phyloP scores from a whole-genome alignment of 2,888 invertebrate genomes.

The Ennomos erosarius region DNA sequence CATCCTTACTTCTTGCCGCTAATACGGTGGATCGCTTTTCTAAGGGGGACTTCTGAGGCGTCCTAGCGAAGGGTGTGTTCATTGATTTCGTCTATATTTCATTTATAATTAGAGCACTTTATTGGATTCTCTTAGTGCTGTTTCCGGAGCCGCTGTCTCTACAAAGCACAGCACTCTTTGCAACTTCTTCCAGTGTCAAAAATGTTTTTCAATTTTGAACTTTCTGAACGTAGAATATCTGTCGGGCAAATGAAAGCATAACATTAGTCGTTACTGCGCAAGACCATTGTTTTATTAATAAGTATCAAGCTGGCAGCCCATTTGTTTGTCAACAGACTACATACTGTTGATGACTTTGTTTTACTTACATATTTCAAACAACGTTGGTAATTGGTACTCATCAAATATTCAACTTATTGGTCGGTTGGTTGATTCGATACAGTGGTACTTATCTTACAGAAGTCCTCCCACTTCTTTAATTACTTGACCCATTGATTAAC shows the following conservation, averaged over 20 bases:
- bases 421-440: too few species aligned
- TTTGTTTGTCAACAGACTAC: slow-evolving; percentile 2
- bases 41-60: slow-evolving; percentile 10
- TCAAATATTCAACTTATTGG: slow-evolving; percentile 2
- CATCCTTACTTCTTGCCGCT: slow-evolving; percentile 23
- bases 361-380: slow-evolving; percentile 5
- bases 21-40: slow-evolving; percentile 38
- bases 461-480: slow-evolving; percentile 14
- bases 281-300: too few species aligned
- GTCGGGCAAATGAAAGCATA: too few species aligned
- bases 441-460: slow-evolving; percentile 6
- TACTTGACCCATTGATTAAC: slow-evolving; percentile 24
- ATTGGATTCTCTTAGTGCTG: slow-evolving; percentile 1
- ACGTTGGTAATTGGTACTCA: neutral
- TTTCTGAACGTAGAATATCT: too few species aligned
- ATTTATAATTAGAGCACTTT: slow-evolving; percentile 9
- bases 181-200: neutral
- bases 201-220: too few species aligned
- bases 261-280: too few species aligned
- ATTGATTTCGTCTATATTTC: slow-evolving; percentile 21
- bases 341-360: slow-evolving; percentile 2
- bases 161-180: slow-evolving; percentile 5
- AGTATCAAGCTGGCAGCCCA: too few species aligned
- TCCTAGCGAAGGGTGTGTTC: slow-evolving; percentile 17
- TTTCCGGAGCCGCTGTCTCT: slow-evolving; percentile 6